Evolutionary conservation across 2,797 vertebrate genomes (phyloP).

Genomic region (Hippocampus kuda): DNA sequence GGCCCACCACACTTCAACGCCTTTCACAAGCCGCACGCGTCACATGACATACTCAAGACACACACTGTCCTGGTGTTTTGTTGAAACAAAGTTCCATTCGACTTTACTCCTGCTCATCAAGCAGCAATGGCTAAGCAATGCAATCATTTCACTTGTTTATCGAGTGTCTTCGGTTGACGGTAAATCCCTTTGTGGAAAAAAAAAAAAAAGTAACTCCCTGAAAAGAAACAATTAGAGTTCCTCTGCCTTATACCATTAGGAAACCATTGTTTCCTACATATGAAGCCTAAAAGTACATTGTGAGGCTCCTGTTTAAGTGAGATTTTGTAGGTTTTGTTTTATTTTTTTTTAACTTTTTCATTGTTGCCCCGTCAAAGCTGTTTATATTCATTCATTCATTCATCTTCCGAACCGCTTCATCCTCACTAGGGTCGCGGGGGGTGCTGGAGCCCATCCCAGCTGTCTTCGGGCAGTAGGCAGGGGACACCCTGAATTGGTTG

Average conservation of each 20-base stretch:
- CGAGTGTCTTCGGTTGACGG: no score
- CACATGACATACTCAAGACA: neutral
- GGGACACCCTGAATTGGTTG: no score
- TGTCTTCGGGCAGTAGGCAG: no score
- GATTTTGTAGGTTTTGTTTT: neutral
- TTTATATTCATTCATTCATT: no score
- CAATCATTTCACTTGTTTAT: neutral
- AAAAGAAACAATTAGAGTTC: neutral
- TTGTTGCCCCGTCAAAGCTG: neutral
- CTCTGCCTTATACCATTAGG: neutral
- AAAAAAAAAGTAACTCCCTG: neutral
- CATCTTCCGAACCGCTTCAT: no score
- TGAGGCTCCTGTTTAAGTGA: neutral
- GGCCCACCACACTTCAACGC: neutral
- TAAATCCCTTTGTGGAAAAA: neutral
- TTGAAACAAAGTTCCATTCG: neutral
- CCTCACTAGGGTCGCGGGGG: no score
- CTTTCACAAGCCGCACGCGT: neutral
- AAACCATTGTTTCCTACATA: neutral
- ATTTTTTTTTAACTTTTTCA: neutral
- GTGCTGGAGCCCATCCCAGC: no score
- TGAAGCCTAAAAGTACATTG: neutral
- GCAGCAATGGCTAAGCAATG: neutral
- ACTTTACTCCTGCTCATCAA: neutral
- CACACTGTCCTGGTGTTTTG: neutral